Evolutionary conservation across 2,797 vertebrate genomes (phyloP), one percentile per base, ranked within the genome.

Genomic region (Chloroceryle inda): DNA sequence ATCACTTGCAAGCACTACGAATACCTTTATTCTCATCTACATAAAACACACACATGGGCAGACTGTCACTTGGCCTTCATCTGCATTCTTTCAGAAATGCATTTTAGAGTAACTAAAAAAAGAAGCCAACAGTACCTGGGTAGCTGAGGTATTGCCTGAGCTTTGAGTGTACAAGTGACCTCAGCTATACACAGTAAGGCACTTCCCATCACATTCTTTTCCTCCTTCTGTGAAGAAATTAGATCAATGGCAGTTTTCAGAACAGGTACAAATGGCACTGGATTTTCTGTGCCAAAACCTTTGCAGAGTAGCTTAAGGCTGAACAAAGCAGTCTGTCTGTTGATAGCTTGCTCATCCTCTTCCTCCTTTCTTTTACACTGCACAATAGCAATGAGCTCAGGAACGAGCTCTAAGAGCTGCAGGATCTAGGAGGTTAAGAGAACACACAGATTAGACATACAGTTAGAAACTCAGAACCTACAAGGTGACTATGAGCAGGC

Each of bases 261-360:
- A 64, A 99, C 99, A 1, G 98, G 98, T 22, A 99, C 85, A 58
- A 99, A 99, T 0, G 94, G 91, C 11, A 97, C 84, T 67, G 98
- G 98, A 90, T 99, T 98, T 91, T 74, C 83, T 6, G 97, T 45
- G 72, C 99, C 99, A 21, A 99, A 99, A 75, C 97, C 98, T 97
- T 98, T 99, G 94, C 99, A 99, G 10, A 99, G 98, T 59, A 99
- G 98, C 92, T 99, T 99, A 44, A 99, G 98, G 82, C 99, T 99
- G 95, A 99, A 99, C 52, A 99, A 98, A 18, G 99, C 99, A 2
- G 99, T 99, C 97, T 99, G 99, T 22, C 99, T 98, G 97, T 99
- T 99, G 92, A 99, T 97, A 10, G 99, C 98, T 59, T 98, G 99
- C 77, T 99, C 99, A 19, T 97, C 97, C 77, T 98, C 98, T 45